Percentiles rank a stretch among this genome's conserved stretches.
Evolutionary conservation across 2,888 invertebrate species (phyloP).

Genomic region (Ametastegia equiseti): DNA sequence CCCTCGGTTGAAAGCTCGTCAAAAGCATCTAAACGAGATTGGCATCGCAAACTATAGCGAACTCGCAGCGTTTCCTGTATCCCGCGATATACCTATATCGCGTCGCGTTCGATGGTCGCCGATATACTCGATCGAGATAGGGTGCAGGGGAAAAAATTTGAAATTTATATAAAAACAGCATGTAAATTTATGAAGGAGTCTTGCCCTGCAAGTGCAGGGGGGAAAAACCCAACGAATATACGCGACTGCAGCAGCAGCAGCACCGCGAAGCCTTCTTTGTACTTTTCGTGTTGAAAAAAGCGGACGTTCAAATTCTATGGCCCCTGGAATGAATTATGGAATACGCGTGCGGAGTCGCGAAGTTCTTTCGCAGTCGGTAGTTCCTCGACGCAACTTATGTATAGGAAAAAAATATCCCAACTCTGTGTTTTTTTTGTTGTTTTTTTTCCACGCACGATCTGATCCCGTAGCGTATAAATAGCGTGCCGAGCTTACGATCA

Average conservation of each 20-base stretch:
- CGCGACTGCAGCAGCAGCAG: too few relatives aligned
- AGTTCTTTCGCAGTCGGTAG: too few relatives aligned
- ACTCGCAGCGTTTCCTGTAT: neutral
- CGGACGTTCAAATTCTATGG: neutral
- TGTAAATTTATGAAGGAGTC: too few relatives aligned
- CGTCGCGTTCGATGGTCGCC: too few relatives aligned
- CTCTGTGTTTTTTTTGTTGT: neutral
- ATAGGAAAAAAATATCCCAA: too few relatives aligned
- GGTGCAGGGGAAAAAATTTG: too few relatives aligned
- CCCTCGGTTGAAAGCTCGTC: conserved; percentile 11
- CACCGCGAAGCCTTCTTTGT: neutral
- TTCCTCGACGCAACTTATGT: too few relatives aligned
- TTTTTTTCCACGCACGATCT: neutral
- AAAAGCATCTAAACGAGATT: conserved; percentile 27
- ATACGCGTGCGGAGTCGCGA: neutral
- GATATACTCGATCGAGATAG: too few relatives aligned
- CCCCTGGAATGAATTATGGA: conserved; percentile 28
- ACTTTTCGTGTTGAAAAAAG: neutral
- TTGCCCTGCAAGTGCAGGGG: too few relatives aligned
- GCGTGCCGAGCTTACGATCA: neutral
- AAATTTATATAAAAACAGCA: too few relatives aligned
- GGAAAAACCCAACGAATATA: too few relatives aligned
- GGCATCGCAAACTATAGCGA: conserved; percentile 2
- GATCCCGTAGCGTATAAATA: conserved; percentile 16
- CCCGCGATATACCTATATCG: neutral